Conservation (phyloP, 2,113 vertebrate species). For the Nothocercus julius region DNA sequence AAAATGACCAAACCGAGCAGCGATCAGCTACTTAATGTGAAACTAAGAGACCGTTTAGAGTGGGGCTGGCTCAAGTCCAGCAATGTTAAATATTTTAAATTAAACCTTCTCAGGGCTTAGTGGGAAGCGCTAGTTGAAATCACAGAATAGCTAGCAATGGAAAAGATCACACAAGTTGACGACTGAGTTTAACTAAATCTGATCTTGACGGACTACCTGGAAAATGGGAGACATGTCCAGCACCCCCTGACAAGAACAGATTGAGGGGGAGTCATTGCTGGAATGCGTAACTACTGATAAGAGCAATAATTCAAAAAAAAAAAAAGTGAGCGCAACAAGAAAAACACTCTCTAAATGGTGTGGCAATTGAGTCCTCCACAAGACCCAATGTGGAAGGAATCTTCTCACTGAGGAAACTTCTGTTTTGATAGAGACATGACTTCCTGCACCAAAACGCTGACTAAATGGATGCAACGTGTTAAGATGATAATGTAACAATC, state of each 20-base stretch:
- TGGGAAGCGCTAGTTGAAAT: constrained; percentile 6
- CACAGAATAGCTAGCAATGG: background rate
- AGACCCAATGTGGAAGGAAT: no score
- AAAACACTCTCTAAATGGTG: background rate
- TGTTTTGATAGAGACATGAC: background rate
- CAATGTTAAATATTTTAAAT: constrained; percentile 11
- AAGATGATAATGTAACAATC: background rate
- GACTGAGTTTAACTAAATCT: background rate
- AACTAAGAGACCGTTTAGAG: background rate
- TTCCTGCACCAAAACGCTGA: background rate
- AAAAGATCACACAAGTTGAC: background rate
- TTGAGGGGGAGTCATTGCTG: background rate
- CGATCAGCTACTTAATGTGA: background rate
- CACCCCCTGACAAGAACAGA: background rate
- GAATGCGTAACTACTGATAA: background rate
- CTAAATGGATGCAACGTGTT: background rate
- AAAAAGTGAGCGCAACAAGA: background rate
- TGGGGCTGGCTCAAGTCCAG: background rate
- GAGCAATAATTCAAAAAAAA: background rate
- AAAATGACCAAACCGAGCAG: background rate
- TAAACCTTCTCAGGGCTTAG: constrained; percentile 12
- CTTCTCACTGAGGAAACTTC: background rate
- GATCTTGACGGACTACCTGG: background rate
- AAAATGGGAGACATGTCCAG: background rate
- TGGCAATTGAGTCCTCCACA: background rate